phyloP scores from a whole-genome alignment of 2,113 vertebrate species.

The Pseudonaja textilis region DNA sequence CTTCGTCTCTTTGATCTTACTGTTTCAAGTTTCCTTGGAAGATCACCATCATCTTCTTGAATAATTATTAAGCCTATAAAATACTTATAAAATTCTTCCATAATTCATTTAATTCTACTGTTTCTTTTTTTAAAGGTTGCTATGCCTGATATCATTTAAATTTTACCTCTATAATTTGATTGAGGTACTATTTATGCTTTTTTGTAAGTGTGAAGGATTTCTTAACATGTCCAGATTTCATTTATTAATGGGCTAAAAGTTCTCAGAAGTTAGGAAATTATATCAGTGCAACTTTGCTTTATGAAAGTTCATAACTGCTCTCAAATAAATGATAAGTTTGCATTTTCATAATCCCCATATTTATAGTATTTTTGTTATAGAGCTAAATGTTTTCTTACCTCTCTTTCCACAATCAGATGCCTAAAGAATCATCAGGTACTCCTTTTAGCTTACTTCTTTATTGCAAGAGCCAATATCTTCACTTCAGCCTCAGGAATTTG shows the following conservation, averaged over 20 bases:
- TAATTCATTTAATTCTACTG: background rate
- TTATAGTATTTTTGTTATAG: background rate
- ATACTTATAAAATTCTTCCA: background rate
- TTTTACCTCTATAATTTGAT: background rate
- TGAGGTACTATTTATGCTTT: background rate
- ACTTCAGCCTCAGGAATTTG: background rate
- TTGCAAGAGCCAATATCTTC: background rate
- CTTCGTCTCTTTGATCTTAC: too few relatives aligned
- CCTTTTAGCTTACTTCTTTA: background rate
- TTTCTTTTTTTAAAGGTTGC: background rate
- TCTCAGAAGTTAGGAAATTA: background rate
- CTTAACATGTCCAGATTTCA: background rate
- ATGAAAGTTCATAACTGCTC: background rate
- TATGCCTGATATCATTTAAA: background rate
- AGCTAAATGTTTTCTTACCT: background rate
- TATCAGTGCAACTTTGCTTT: background rate
- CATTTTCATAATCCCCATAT: background rate
- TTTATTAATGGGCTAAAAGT: background rate
- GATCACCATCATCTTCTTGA: background rate
- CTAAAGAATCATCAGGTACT: background rate
- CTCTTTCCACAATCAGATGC: background rate
- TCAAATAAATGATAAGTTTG: background rate
- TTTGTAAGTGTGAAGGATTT: background rate
- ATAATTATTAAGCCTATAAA: background rate
- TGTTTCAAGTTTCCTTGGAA: background rate